Evolutionary conservation across 1,140 invertebrate species (phyloP).

Genomic region (Listronotus bonariensis): DNA sequence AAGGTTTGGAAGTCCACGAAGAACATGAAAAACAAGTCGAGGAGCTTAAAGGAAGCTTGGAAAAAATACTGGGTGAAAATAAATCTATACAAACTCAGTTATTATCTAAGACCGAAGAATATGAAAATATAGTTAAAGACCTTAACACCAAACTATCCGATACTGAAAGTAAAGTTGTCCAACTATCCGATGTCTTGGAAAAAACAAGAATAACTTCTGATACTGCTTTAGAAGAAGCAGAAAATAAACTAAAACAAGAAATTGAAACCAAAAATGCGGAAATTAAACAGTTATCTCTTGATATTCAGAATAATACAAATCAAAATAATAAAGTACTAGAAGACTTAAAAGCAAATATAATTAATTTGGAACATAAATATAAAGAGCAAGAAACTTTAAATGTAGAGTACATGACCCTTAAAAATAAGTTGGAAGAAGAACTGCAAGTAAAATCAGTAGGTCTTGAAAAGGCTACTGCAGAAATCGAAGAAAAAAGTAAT

Average conservation of each 20-base stretch:
- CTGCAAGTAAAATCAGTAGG: conserved; percentile 1
- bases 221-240: background rate
- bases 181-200: conserved; percentile 6
- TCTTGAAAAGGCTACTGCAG: background rate
- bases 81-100: conserved; percentile 15
- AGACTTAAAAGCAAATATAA: conserved; percentile 4
- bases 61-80: conserved; percentile 10
- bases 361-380: conserved; percentile 12
- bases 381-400: background rate
- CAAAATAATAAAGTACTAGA: background rate
- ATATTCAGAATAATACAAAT: conserved; percentile 15
- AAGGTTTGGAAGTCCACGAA: conserved; percentile 9
- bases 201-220: conserved; percentile 12
- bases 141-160: conserved; percentile 10
- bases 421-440: conserved; percentile 27
- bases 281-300: conserved; percentile 12
- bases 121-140: conserved; percentile 13
- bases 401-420: background rate
- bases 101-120: conserved; percentile 17
- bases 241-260: conserved; percentile 16
- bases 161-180: conserved; percentile 6
- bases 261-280: conserved; percentile 5
- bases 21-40: conserved; percentile 14
- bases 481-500: conserved; percentile 19
- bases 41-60: conserved; percentile 14